Conservation (phyloP, 2,113 vertebrate species). For the Carettochelys insculpta region DNA sequence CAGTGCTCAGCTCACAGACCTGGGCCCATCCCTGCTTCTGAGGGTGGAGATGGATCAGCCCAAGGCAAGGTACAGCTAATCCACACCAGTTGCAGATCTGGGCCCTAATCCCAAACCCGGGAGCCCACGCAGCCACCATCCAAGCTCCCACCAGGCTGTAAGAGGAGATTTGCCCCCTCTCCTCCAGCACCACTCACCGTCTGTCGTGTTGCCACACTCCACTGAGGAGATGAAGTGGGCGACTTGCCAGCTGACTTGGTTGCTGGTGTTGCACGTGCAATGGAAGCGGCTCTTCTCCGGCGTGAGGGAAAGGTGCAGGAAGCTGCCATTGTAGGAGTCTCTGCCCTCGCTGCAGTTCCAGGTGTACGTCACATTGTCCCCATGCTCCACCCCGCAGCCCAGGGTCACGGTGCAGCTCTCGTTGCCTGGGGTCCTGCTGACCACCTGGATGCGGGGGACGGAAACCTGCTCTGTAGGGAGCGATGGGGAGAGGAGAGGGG, state of each 20-base stretch:
- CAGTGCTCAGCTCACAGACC: not conserved
- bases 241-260: not conserved
- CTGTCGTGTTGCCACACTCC: not conserved
- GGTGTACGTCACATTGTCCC: slow-evolving; percentile 21
- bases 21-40: not conserved
- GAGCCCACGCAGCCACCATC: not conserved
- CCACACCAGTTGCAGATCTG: not conserved
- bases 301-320: slow-evolving; percentile 10
- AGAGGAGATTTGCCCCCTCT: rapidly evolving
- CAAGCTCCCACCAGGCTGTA: not conserved
- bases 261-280: slow-evolving; percentile 2
- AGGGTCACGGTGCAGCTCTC: slow-evolving; percentile 27
- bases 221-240: not conserved
- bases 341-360: not conserved
- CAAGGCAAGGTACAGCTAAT: not conserved
- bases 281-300: rapidly evolving
- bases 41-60: not conserved
- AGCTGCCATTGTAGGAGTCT: rapidly evolving
- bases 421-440: not conserved
- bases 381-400: not conserved
- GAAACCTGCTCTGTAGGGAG: slow-evolving; percentile 5
- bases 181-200: not conserved
- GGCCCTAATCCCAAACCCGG: not conserved
- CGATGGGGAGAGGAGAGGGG: rapidly evolving
- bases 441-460: not conserved